Base-by-base conservation (phyloP, 2,797 vertebrate species). In the Heliangelus exortis region DNA sequence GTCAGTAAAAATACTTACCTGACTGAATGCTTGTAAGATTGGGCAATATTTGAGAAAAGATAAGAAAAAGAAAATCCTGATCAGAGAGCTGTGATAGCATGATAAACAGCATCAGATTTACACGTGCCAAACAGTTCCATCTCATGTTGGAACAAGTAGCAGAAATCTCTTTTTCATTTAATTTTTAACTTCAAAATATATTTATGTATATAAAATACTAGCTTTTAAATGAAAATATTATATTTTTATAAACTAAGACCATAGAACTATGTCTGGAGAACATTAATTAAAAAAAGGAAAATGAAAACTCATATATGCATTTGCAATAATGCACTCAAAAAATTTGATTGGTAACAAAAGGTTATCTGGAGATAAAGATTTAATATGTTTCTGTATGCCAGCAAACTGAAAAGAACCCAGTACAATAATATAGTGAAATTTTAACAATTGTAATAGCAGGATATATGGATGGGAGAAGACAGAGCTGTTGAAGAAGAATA, bases 141-240 rank as follows among this genome's bases (percentile, higher is more conserved):
- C 29, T 77, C 68, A 83, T 29, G 45, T 13, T 68, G 39, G 31
- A 43, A 39, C 7, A 88, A 92, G 73, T 43, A 76, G 5, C 29
- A 83, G 47, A 85, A 80, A 51, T 31, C 8, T 61, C 25, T 62
- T 78, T 87, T 65, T 81, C 7, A 8, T 0, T 0, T 73, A 2
- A 21, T 72, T 50, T 89, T 11, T 48, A 43, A 72, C 51, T 95
- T 80, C 51, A 89, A 87, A 85, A 83, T 89, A 87, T 63, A 78
- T 4, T 4, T 2, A 1, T 74, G 14, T 41, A 41, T 41, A 41
- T 41, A 41, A 41, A 41, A 41, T 41, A 41, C 39, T 41, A 41
- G 6, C 13, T 41, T 41, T 41, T 41, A 14, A 41, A 41, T 41
- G 10, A 12, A 94, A 80, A 34, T 66, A 47, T 9, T 33, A 57